Conservation (phyloP, 2,888 invertebrate genomes). For the Tubulanus polymorphus region DNA sequence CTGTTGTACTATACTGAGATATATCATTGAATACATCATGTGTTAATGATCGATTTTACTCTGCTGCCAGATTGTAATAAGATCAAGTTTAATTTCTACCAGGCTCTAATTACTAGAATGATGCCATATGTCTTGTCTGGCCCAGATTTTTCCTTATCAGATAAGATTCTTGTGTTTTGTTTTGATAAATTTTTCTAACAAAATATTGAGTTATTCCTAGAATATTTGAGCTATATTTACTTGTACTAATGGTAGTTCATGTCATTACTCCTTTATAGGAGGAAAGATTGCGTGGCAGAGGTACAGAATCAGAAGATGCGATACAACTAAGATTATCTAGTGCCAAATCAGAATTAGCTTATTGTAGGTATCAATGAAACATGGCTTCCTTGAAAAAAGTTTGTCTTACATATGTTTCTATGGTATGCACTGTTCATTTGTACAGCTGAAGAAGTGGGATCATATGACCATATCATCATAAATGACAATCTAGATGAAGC, state of each 20-base stretch:
- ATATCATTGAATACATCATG: no score
- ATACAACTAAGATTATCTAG: constrained; percentile 71
- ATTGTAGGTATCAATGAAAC: constrained; percentile 58
- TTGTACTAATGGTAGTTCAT: neutral
- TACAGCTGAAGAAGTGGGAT: constrained; percentile 34
- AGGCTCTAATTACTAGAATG: no score
- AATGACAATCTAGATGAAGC: constrained; percentile 49
- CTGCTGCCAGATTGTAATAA: no score
- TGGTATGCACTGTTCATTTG: neutral
- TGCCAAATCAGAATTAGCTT: constrained; percentile 78
- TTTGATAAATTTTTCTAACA: neutral
- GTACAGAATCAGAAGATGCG: constrained; percentile 87
- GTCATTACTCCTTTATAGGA: constrained; percentile 35
- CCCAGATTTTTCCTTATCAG: no score
- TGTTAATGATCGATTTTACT: no score
- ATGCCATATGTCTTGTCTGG: no score
- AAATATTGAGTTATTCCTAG: neutral
- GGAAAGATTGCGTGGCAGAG: constrained; percentile 62
- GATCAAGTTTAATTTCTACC: no score
- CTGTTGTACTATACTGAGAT: no score
- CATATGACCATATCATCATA: constrained; percentile 47
- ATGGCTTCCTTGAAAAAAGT: neutral
- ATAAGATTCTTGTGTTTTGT: no score
- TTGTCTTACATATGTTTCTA: neutral
- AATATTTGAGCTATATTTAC: neutral